Evolutionary conservation across 2,888 invertebrate genomes (phyloP).

Genomic region (Zaprionus obscuricornis): DNA sequence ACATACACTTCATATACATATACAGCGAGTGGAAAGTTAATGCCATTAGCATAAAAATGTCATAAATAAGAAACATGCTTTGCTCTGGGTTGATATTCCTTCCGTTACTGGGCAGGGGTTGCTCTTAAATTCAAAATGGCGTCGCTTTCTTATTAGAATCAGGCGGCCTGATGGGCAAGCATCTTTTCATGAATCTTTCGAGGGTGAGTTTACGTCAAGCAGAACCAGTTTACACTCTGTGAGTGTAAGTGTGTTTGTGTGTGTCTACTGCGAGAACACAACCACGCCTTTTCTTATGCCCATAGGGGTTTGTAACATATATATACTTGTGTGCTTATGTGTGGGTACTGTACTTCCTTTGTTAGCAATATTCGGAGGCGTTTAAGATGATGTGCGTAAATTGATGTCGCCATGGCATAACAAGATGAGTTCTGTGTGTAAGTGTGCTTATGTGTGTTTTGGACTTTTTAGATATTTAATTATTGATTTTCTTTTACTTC

Average conservation of each 20-base stretch:
- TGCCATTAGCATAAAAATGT: conserved; percentile 79
- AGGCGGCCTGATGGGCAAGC: conserved; percentile 33
- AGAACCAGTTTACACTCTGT: conserved; percentile 53
- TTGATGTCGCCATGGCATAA: conserved; percentile 59
- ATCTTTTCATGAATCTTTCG: conserved; percentile 51
- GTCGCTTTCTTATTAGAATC: conserved; percentile 81
- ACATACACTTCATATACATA: conserved; percentile 19
- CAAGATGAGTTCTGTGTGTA: not conserved
- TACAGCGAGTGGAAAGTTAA: too few relatives aligned
- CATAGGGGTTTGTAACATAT: conserved; percentile 11
- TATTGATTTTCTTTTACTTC: conserved; percentile 75
- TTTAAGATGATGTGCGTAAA: conserved; percentile 70
- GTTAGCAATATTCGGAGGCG: conserved; percentile 35
- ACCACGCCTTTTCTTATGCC: conserved; percentile 65
- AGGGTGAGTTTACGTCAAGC: conserved; percentile 67
- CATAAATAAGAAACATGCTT: conserved; percentile 75
- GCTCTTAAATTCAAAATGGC: conserved; percentile 78
- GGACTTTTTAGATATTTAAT: conserved; percentile 45
- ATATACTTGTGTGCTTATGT: conserved; percentile 18
- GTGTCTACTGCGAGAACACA: conserved; percentile 27
- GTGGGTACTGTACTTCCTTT: conserved; percentile 55
- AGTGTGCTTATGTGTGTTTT: not conserved
- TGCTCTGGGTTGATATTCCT: conserved; percentile 43
- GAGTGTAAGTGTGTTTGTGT: conserved; percentile 3
- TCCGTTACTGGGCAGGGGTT: conserved; percentile 54